Conservation (phyloP, 2,888 invertebrate genomes). For the Synanthedon tipuliformis region DNA sequence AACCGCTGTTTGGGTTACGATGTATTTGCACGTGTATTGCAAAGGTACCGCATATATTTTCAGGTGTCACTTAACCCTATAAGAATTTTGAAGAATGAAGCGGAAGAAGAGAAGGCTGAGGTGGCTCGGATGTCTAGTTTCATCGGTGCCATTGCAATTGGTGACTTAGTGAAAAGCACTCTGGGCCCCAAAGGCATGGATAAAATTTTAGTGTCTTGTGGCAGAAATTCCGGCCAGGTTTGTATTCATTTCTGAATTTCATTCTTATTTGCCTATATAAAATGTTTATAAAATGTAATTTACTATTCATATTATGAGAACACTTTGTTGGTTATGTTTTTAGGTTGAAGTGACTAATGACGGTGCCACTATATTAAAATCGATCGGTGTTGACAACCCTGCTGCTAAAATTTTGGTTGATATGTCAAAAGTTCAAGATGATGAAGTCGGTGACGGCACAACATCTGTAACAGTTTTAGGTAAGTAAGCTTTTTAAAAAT, state of each 20-base stretch:
- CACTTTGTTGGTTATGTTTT: constrained; percentile 9
- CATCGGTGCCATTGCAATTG: constrained; percentile 98
- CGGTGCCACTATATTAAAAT: constrained; percentile 97
- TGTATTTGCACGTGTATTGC: constrained; percentile 3
- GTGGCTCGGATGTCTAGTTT: constrained; percentile 97
- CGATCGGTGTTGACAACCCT: constrained; percentile 97
- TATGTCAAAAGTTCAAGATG: constrained; percentile 98
- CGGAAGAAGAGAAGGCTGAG: constrained; percentile 98
- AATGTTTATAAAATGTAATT: not conserved
- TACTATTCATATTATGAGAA: not conserved
- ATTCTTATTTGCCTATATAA: constrained; percentile 3
- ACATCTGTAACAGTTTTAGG: constrained; percentile 96
- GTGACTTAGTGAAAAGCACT: constrained; percentile 97
- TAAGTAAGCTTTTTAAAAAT: constrained; percentile 20
- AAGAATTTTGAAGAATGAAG: constrained; percentile 93
- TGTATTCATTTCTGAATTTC: not conserved
- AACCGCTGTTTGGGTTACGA: constrained; percentile 1
- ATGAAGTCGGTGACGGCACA: constrained; percentile 99
- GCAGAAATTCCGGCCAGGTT: constrained; percentile 80
- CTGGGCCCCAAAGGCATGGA: constrained; percentile 99
- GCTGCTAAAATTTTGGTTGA: constrained; percentile 99
- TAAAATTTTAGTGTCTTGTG: constrained; percentile 85
- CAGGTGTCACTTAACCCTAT: constrained; percentile 93
- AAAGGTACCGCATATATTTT: constrained; percentile 7
- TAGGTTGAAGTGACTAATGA: constrained; percentile 97